Conservation (phyloP, 2,888 invertebrate species). For the Mechanitis mazaeus region DNA sequence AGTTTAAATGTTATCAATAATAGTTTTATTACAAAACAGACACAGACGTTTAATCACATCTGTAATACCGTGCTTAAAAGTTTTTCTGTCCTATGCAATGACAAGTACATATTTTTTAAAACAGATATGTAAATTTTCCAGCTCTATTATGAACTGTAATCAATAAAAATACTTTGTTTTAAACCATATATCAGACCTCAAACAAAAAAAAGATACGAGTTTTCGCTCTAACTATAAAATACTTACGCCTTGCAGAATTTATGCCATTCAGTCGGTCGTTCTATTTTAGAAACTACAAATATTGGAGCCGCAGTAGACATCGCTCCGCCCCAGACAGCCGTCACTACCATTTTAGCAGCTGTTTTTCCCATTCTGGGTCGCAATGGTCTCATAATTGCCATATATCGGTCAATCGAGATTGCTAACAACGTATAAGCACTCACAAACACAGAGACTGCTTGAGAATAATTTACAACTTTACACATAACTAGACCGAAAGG, state of each 20-base stretch:
- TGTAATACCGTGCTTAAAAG: too few species aligned
- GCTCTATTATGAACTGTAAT: too few species aligned
- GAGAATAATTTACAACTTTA: slow-evolving; percentile 88
- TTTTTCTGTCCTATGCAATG: too few species aligned
- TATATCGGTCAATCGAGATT: slow-evolving; percentile 92
- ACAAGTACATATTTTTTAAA: too few species aligned
- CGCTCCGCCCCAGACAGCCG: slow-evolving; percentile 85
- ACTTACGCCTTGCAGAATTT: slow-evolving; percentile 80
- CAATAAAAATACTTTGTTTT: neutral
- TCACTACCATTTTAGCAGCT: slow-evolving; percentile 81
- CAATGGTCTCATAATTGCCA: slow-evolving; percentile 93
- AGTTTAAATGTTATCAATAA: neutral
- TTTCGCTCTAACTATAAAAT: slow-evolving; percentile 3
- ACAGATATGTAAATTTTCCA: too few species aligned
- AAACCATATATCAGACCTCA: too few species aligned
- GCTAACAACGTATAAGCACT: slow-evolving; percentile 94
- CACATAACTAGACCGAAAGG: slow-evolving; percentile 90
- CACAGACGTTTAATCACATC: neutral
- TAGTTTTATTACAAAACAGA: too few species aligned
- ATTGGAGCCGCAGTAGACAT: slow-evolving; percentile 88
- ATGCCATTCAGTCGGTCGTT: slow-evolving; percentile 79
- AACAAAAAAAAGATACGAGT: neutral
- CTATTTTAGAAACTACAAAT: slow-evolving; percentile 81
- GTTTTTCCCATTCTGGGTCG: slow-evolving; percentile 86
- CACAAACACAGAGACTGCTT: slow-evolving; percentile 87